These are phyloP conservation scores for Lordiphosa mommai DNA, from an alignment of 1,140 invertebrate genomes.

Conservation along the genomic window DNA sequence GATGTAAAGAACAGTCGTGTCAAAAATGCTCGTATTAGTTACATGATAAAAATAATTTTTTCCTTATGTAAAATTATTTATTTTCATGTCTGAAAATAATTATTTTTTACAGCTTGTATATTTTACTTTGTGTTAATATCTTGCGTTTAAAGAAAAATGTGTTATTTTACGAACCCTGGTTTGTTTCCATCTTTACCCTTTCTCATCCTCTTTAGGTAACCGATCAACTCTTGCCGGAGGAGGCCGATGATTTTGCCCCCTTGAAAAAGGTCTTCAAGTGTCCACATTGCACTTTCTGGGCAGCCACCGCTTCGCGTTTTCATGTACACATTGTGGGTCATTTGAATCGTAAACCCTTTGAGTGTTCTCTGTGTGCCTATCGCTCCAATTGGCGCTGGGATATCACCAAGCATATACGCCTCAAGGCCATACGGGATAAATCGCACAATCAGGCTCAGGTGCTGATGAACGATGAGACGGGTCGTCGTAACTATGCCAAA, in stretches of 20 bases:
- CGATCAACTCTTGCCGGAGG: conserved; percentile 62
- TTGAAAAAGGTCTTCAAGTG: conserved; percentile 90
- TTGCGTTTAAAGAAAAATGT: too few relatives aligned
- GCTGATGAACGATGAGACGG: conserved; percentile 94
- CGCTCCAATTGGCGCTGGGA: conserved; percentile 97
- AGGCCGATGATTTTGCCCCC: conserved; percentile 71
- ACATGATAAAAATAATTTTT: too few relatives aligned
- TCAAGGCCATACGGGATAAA: conserved; percentile 90
- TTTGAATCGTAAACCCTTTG: conserved; percentile 95
- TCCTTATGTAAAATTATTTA: too few relatives aligned
- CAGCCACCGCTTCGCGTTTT: conserved; percentile 92
- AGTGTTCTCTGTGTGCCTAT: conserved; percentile 95
- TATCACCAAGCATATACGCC: conserved; percentile 96
- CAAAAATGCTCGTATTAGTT: too few relatives aligned
- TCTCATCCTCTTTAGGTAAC: conserved; percentile 52
- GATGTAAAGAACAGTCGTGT: too few relatives aligned
- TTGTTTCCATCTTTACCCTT: background rate
- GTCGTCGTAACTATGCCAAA: conserved; percentile 93
- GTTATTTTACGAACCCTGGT: too few relatives aligned
- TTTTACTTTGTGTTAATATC: too few relatives aligned
- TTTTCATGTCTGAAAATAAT: too few relatives aligned
- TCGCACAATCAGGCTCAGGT: conserved; percentile 88
- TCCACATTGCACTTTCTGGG: conserved; percentile 94
- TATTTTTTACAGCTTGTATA: too few relatives aligned
- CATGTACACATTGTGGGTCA: conserved; percentile 96